phyloP scores from a whole-genome alignment of 2,797 vertebrate species.

The Rhynchonycteris naso region DNA sequence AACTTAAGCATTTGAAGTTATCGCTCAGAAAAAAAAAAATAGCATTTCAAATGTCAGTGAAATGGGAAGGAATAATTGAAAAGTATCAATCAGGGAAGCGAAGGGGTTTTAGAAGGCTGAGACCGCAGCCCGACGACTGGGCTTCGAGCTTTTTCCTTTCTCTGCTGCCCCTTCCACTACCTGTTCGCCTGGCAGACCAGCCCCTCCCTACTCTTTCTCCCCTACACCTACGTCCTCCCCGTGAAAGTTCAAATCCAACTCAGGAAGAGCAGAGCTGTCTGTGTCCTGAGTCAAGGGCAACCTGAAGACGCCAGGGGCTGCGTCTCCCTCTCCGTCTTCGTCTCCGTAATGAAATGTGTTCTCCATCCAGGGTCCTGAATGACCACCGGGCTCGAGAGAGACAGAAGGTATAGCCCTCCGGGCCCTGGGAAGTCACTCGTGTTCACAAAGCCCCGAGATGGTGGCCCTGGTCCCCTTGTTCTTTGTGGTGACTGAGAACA shows the following conservation, averaged over 20 bases:
- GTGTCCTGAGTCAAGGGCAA: slow-evolving; percentile 55
- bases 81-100: slow-evolving; percentile 99
- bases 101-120: slow-evolving; percentile 87
- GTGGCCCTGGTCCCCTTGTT: background rate
- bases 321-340: too few relatives aligned
- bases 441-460: background rate
- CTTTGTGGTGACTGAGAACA: accelerated
- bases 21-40: slow-evolving; percentile 92
- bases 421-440: background rate
- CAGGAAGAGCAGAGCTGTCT: slow-evolving; percentile 70
- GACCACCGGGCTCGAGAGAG: background rate
- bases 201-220: background rate
- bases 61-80: slow-evolving; percentile 99
- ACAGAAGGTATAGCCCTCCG: background rate
- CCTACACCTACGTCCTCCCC: slow-evolving; percentile 2
- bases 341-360: slow-evolving; percentile 58
- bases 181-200: background rate
- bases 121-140: slow-evolving; percentile 75
- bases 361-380: background rate
- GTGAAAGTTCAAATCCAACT: slow-evolving; percentile 67
- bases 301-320: slow-evolving; percentile 3
- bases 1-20: slow-evolving; percentile 99
- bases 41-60: slow-evolving; percentile 98
- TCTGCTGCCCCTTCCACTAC: slow-evolving; percentile 7
- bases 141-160: slow-evolving; percentile 40